Conservation (phyloP, 2,113 vertebrate genomes). For the Callospermophilus lateralis region DNA sequence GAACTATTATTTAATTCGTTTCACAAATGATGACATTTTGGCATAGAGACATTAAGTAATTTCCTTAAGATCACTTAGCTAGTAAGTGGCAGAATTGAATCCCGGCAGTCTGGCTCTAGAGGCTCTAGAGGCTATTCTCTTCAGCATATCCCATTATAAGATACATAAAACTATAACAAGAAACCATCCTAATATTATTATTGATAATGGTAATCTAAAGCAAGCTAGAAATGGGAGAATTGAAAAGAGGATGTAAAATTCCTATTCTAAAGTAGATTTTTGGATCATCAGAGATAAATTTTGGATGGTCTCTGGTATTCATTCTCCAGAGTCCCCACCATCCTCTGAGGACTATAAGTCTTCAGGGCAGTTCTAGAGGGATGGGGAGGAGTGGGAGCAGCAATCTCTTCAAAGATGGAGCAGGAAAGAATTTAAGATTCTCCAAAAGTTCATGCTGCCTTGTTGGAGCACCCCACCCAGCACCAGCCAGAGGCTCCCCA, state of each 20-base stretch:
- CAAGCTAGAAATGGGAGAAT: not conserved
- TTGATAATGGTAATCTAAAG: not conserved
- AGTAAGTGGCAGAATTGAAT: not conserved
- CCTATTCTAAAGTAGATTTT: not conserved
- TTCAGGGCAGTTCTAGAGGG: not conserved
- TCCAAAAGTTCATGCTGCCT: not conserved
- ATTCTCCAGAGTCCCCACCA: not conserved
- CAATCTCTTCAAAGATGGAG: not conserved
- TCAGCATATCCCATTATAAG: not conserved
- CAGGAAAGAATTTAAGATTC: not conserved
- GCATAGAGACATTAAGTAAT: slow-evolving; percentile 42
- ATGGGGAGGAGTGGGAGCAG: not conserved
- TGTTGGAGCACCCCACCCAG: not conserved
- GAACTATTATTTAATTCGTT: not conserved
- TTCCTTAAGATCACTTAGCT: slow-evolving; percentile 24
- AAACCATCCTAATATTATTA: not conserved
- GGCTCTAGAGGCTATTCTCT: not conserved
- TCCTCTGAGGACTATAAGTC: not conserved
- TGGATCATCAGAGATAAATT: not conserved
- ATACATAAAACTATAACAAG: not conserved
- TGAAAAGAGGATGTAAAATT: not conserved
- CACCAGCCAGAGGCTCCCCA: not conserved
- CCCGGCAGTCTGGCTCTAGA: not conserved
- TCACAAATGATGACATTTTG: slow-evolving; percentile 50
- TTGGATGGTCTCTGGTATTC: not conserved